Percentiles rank a stretch among this genome's conserved stretches.
These are phyloP conservation scores for Meteorus sp. DNA, from an alignment of 1,140 invertebrate species.

Conservation along the genomic window DNA sequence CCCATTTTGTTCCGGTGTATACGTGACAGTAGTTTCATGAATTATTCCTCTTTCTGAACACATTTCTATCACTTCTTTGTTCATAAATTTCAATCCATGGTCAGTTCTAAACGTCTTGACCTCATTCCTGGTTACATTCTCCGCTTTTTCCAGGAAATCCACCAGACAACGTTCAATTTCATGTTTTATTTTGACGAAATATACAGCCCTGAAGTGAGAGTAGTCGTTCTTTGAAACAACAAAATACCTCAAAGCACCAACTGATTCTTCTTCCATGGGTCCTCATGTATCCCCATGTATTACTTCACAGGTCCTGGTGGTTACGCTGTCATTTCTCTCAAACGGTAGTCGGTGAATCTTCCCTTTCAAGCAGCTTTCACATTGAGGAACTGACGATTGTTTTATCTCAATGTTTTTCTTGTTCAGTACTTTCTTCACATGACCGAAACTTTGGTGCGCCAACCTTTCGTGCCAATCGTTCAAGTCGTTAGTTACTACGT, in stretches of 20 bases:
- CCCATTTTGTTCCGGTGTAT: conserved; percentile 51
- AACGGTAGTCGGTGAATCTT: conserved; percentile 26
- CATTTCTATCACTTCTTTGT: conserved; percentile 7
- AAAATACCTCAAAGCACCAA: conserved; percentile 32
- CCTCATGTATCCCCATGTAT: conserved; percentile 37
- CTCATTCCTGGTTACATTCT: neutral
- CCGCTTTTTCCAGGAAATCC: conserved; percentile 17
- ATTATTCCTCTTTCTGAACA: conserved; percentile 13
- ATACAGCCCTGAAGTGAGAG: conserved; percentile 27
- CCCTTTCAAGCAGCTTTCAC: conserved; percentile 23
- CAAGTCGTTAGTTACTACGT: conserved; percentile 2
- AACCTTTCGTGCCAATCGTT: conserved; percentile 48
- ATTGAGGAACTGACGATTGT: conserved; percentile 17
- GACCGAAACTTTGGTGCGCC: conserved; percentile 46
- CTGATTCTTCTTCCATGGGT: conserved; percentile 24
- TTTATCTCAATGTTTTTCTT: conserved; percentile 38
- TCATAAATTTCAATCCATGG: conserved; percentile 19
- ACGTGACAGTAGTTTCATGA: conserved; percentile 33
- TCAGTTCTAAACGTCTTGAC: conserved; percentile 15
- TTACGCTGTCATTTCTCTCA: neutral
- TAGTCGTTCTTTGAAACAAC: conserved; percentile 35
- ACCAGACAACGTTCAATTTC: conserved; percentile 21
- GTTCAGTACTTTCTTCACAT: conserved; percentile 39
- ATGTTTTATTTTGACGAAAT: conserved; percentile 32
- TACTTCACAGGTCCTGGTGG: conserved; percentile 19